Conservation (phyloP, 1,140 invertebrate species). For the Trichonephila inaurata region DNA sequence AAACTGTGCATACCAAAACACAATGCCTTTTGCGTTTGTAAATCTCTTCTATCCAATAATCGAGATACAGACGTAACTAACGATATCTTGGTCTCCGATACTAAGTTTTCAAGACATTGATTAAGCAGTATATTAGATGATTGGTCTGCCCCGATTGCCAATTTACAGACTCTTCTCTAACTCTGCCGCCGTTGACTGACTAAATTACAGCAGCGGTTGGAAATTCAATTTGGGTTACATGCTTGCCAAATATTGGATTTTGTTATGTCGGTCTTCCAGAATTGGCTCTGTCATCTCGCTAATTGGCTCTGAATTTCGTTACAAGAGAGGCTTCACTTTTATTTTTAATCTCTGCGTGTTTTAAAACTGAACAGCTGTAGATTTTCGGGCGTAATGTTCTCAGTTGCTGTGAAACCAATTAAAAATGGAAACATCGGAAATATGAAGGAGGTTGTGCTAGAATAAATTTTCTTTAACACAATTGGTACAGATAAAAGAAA, state of each 20-base stretch:
- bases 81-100: neutral
- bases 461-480: no score
- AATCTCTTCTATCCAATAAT: no score
- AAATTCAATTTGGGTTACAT: constrained; percentile 22
- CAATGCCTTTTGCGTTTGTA: no score
- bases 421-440: no score
- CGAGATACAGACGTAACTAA: no score
- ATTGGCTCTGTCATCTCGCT: constrained; percentile 6
- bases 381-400: neutral
- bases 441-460: no score
- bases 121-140: constrained; percentile 1
- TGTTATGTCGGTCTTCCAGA: constrained; percentile 16
- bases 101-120: neutral
- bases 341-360: neutral
- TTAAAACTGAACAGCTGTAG: neutral
- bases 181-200: neutral
- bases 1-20: no score
- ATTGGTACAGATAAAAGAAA: no score
- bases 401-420: neutral
- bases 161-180: neutral
- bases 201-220: neutral
- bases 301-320: constrained; percentile 12
- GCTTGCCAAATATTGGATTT: constrained; percentile 31
- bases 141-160: neutral
- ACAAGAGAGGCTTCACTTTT: neutral